Evolutionary conservation across 2,113 vertebrate species (phyloP).

Genomic region (Tichodroma muraria): DNA sequence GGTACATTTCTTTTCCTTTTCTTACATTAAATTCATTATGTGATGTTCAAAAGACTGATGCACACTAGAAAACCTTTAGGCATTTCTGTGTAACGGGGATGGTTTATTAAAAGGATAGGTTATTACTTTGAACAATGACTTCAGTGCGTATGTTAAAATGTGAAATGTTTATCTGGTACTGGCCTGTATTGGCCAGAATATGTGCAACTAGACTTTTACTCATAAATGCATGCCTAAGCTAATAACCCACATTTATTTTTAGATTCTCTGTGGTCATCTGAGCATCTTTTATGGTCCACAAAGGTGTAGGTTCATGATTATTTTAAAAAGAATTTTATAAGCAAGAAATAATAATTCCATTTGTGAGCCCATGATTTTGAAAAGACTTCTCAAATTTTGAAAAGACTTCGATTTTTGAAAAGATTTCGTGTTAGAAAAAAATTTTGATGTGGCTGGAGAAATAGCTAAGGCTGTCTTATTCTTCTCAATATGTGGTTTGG

Average conservation of each 20-base stretch:
- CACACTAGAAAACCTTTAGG: conserved; percentile 31
- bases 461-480: not conserved
- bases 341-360: not conserved
- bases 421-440: not conserved
- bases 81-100: not conserved
- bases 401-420: no score
- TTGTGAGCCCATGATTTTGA: not conserved
- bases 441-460: not conserved
- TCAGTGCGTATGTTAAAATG: not conserved
- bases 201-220: not conserved
- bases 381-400: not conserved
- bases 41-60: conserved; percentile 38
- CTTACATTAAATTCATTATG: conserved; percentile 10
- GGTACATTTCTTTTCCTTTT: conserved; percentile 1
- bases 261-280: not conserved
- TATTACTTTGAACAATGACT: conserved; percentile 31
- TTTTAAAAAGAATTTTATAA: not conserved
- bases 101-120: conserved; percentile 49
- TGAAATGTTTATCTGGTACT: not conserved
- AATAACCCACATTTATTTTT: not conserved
- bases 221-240: not conserved
- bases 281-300: not conserved
- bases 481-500: not conserved
- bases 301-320: accelerated
- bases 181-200: not conserved